Evolutionary conservation across 2,797 vertebrate genomes (phyloP), one percentile per base, ranked within the genome.

Genomic region (Ptychadena robeensis): DNA sequence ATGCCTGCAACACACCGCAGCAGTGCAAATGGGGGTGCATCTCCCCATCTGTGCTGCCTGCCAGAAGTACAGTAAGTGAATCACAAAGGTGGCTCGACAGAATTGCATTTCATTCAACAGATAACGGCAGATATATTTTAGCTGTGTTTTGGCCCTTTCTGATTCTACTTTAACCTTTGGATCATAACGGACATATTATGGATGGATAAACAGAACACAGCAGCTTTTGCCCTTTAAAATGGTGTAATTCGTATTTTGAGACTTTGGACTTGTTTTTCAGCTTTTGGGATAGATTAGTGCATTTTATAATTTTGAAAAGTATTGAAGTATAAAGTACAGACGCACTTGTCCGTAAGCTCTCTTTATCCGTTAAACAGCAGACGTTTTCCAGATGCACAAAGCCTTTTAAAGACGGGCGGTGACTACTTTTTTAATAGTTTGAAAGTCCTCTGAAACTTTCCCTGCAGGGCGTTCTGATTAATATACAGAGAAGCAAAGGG

Each of bases 401-500:
- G 35, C 68, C 48, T 64, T 64, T 25, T 80, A 80, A 44, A 64
- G 11, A 37, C 15, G 37, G 79, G 63, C n/a, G 37, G 57, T 31
- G 28, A 37, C 61, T 32, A 14, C 37, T n/a, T 81, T 68, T 81
- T 81, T n/a, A n/a, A 66, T 81, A 64, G 59, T 18, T 74, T n/a
- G 63, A 67, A 59, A 74, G 74, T 74, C 71, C 80, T 72, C 44
- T 30, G 57, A 81, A 73, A 73, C 66, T 73, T 37, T 73, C 64
- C 12, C 71, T 59, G 40, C 63, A 73, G 79, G 63, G 37, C 12
- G 38, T 38, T n/a, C 14, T 57, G 63, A 69, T 71, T 61, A 70
- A 74, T 81, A 61, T 34, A 75, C 44, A 48, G 18, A 63, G 68
- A 44, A 48, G 31, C 81, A 77, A 75, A 70, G n/a, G 66, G 38